Evolutionary conservation across 2,797 vertebrate species (phyloP), one percentile per base, ranked within the genome.

Genomic region (Eulemur mongoz): DNA sequence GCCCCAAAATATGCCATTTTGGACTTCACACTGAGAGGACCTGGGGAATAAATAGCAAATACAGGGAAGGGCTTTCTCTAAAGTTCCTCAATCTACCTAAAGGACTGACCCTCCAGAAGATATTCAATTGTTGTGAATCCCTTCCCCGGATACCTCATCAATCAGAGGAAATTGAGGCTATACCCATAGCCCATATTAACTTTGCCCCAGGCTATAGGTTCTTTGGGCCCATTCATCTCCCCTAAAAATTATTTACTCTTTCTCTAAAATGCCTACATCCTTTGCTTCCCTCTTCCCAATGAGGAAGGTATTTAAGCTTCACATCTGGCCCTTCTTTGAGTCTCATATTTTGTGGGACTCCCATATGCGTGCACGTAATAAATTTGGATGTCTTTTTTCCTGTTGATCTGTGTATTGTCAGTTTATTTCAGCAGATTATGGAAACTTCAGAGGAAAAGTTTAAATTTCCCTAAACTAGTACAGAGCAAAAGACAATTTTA

Each of bases 401-500:
- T 35, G 12, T 14, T 35, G 50, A 52, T 78, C 52, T 25, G 75
- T 35, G 48, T 23, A 14, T 78, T 52, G 32, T 35, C 48, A 52
- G 32, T 78, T 78, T 52, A 52, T 78, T 78, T 52, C 11, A 78
- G 75, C 32, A 52, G 48, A 78, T 50, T 78, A 35, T 23, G 50
- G 48, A 52, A 78, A 12, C 20, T 78, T 78, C 75, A 35, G 48
- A 78, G 48, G 32, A 48, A 78, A 35, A 52, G 75, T 8, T 78
- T 52, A 52, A 78, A 52, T 23, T 52, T 78, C 48, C 20, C 20
- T 78, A 22, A 12, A 35, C 11, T 35, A 52, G 52, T 80, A 59
- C 20, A 30, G 70, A 54, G 69, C 65, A 85, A 88, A 94, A 72
- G 52, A 65, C 10, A 86, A 69, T 30, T 93, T 94, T 86, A 91